Percentiles rank a stretch among this genome's conserved stretches.
phyloP scores from a whole-genome alignment of 2,888 invertebrate species.

The Amiota communis region DNA sequence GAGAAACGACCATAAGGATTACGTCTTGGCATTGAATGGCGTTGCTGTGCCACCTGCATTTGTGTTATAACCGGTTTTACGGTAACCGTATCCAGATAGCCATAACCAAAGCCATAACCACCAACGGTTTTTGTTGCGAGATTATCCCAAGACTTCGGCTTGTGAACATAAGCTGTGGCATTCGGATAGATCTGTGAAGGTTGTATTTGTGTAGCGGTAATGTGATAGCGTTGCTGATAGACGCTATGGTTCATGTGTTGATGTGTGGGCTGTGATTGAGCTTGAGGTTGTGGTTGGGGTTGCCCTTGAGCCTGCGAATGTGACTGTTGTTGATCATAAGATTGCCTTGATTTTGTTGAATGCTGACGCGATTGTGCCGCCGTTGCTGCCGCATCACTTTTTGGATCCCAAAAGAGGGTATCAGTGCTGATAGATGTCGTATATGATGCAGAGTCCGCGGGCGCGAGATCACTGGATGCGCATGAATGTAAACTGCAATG shows the following conservation, averaged over 20 bases:
- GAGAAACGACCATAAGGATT: conserved; percentile 73
- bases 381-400: conserved; percentile 67
- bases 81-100: conserved; percentile 82
- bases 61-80: conserved; percentile 71
- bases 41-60: conserved; percentile 73
- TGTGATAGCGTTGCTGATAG: conserved; percentile 70
- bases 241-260: conserved; percentile 66
- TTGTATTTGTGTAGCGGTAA: conserved; percentile 73
- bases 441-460: conserved; percentile 85
- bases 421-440: conserved; percentile 90
- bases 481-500: conserved; percentile 89
- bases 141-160: conserved; percentile 94
- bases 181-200: conserved; percentile 72
- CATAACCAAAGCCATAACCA: conserved; percentile 90
- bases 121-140: conserved; percentile 88
- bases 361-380: conserved; percentile 73
- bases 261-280: conserved; percentile 63
- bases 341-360: conserved; percentile 78
- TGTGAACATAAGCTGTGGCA: conserved; percentile 75
- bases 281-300: conserved; percentile 33
- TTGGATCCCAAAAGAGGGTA: conserved; percentile 87
- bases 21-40: conserved; percentile 73
- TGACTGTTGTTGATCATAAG: conserved; percentile 72
- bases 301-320: conserved; percentile 66
- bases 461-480: conserved; percentile 83